These are phyloP conservation scores for Drosophila repletoides DNA, from an alignment of 1,140 invertebrate genomes.

Conservation along the genomic window DNA sequence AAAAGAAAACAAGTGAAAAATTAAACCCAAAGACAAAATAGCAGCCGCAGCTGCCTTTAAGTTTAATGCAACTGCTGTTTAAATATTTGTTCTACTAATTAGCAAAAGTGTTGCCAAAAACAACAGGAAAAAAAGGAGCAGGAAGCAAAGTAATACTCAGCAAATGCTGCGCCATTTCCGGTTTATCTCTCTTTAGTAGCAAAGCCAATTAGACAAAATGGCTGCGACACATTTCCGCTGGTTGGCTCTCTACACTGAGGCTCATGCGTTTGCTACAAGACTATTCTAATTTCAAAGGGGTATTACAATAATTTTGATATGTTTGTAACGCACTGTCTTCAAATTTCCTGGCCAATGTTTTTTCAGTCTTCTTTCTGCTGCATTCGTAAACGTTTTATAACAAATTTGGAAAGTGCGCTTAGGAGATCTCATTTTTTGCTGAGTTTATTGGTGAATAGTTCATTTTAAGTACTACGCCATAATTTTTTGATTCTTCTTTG, in stretches of 20 bases:
- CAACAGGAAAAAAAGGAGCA: conserved; percentile 3
- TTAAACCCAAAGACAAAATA: conserved; percentile 16
- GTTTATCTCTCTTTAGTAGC: conserved; percentile 61
- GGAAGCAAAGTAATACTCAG: conserved; percentile 7
- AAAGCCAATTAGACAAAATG: conserved; percentile 79
- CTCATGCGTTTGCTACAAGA: conserved; percentile 33
- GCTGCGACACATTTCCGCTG: conserved; percentile 79
- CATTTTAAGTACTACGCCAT: too few species aligned
- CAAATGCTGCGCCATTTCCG: conserved; percentile 75
- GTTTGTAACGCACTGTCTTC: not conserved
- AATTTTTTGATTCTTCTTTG: too few species aligned
- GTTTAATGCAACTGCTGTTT: conserved; percentile 48
- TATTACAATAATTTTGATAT: conserved; percentile 1
- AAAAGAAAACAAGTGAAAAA: conserved; percentile 9
- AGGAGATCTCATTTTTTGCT: too few species aligned
- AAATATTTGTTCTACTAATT: conserved; percentile 72
- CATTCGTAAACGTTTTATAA: not conserved
- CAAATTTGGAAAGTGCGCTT: too few species aligned
- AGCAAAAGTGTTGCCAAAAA: conserved; percentile 69
- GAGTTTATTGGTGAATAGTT: too few species aligned
- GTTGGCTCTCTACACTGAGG: conserved; percentile 38
- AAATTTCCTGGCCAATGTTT: too few species aligned
- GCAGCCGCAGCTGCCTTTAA: conserved; percentile 51
- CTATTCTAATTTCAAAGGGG: not conserved
- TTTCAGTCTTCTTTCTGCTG: too few species aligned